Evolutionary conservation across 2,797 vertebrate genomes (phyloP).

Genomic region (Anguilla obscura): DNA sequence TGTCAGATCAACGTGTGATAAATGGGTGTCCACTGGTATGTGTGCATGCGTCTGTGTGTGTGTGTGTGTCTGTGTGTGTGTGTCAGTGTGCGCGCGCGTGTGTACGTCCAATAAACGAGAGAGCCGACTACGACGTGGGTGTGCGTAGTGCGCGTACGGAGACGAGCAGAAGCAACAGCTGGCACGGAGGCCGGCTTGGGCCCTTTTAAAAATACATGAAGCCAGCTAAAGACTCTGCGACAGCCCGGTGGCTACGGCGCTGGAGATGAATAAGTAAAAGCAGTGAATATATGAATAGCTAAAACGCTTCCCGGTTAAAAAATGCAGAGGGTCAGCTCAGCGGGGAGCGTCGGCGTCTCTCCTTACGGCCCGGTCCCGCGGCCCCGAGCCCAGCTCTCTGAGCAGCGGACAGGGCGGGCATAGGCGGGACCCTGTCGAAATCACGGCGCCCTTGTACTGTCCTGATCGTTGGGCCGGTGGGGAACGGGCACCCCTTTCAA

Average conservation of each 20-base stretch:
- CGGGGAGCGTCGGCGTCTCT: not conserved
- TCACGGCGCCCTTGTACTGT: not conserved
- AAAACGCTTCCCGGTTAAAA: not conserved
- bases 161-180: not conserved
- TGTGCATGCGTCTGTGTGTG: not conserved
- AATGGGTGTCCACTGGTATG: not conserved
- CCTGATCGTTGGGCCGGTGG: not conserved
- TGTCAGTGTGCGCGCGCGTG: not conserved
- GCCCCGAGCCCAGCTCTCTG: not conserved
- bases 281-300: conserved; percentile 16
- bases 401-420: not conserved
- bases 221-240: not conserved
- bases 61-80: not conserved
- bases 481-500: not conserved
- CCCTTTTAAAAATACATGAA: not conserved
- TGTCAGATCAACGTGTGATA: not conserved
- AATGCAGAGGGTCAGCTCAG: conserved; percentile 1
- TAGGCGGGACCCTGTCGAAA: not conserved
- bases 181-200: not conserved
- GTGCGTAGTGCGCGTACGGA: not conserved
- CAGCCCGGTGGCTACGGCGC: conserved; percentile 1
- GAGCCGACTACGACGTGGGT: not conserved
- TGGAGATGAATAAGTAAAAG: conserved; percentile 4
- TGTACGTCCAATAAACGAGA: not conserved
- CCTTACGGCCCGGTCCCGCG: not conserved